These are phyloP conservation scores for Drosophila setosimentum DNA, from an alignment of 2,888 invertebrate genomes.

Conservation along the genomic window DNA sequence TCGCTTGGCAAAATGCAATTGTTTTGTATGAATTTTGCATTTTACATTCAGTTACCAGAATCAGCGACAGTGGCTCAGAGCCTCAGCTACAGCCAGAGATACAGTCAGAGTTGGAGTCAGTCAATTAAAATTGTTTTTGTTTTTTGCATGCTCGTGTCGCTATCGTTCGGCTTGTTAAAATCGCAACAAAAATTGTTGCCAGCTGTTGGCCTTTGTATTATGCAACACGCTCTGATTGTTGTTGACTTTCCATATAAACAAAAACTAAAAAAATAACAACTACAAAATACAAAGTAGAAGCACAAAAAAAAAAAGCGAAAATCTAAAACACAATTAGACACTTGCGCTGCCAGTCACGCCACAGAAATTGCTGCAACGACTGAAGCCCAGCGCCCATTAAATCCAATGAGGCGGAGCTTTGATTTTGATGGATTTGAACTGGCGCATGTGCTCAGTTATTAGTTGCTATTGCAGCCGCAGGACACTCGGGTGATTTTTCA, in stretches of 20 bases:
- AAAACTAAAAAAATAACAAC: conserved; percentile 19
- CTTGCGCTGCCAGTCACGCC: conserved; percentile 75
- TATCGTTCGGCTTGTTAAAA: conserved; percentile 78
- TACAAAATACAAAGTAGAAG: neutral
- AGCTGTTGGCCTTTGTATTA: conserved; percentile 72
- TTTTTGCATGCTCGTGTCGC: conserved; percentile 73
- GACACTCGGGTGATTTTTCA: conserved; percentile 67
- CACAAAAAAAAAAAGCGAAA: conserved; percentile 40
- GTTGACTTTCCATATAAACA: conserved; percentile 51
- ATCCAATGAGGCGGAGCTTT: conserved; percentile 43
- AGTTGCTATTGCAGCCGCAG: conserved; percentile 57
- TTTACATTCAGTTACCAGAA: conserved; percentile 35
- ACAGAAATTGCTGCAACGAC: conserved; percentile 32
- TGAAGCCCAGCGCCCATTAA: conserved; percentile 33
- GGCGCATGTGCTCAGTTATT: conserved; percentile 52
- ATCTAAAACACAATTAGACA: conserved; percentile 71
- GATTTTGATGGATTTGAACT: conserved; percentile 68
- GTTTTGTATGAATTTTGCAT: conserved; percentile 70
- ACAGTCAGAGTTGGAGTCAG: conserved; percentile 38
- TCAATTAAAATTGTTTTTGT: conserved; percentile 73
- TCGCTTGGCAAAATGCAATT: conserved; percentile 76
- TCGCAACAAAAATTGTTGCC: conserved; percentile 63
- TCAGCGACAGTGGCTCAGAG: conserved; percentile 17
- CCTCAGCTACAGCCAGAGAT: conserved; percentile 32
- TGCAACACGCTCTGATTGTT: conserved; percentile 80